Evolutionary conservation across 2,888 invertebrate genomes (phyloP).

Genomic region (Tiliacea citrago): DNA sequence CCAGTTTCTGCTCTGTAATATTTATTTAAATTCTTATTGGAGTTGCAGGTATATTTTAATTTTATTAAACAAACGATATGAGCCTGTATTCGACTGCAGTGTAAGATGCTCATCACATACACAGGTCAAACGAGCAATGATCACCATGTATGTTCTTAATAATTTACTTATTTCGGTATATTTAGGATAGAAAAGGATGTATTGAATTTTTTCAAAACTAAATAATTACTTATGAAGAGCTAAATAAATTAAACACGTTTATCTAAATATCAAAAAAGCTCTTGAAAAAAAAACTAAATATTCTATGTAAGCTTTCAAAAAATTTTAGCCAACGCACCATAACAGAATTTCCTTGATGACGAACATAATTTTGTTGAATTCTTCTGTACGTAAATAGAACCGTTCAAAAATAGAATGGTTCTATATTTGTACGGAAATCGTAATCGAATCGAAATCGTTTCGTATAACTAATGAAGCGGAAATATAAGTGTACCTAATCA

Average conservation of each 20-base stretch:
- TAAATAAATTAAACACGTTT: too few relatives aligned
- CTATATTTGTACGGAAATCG: too few relatives aligned
- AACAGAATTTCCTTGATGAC: slow-evolving; percentile 9
- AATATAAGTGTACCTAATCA: neutral
- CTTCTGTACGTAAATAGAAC: slow-evolving; percentile 19
- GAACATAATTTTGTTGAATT: slow-evolving; percentile 35
- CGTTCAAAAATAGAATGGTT: too few relatives aligned
- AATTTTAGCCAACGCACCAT: neutral
- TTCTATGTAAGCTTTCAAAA: slow-evolving; percentile 4
- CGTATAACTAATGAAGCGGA: too few relatives aligned
- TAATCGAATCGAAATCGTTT: too few relatives aligned
- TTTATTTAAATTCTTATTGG: slow-evolving; percentile 9
- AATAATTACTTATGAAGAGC: neutral
- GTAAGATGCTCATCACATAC: neutral
- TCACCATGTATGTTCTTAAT: neutral
- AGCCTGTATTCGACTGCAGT: neutral
- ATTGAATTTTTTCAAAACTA: neutral
- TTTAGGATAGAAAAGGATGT: neutral
- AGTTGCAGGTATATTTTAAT: neutral
- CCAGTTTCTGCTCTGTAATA: neutral
- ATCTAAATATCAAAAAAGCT: too few relatives aligned
- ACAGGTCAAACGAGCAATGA: neutral
- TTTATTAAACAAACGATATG: neutral
- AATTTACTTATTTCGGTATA: neutral
- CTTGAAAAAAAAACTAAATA: too few relatives aligned